phyloP scores from a whole-genome alignment of 2,797 vertebrate species.

The Decapterus maruadsi region DNA sequence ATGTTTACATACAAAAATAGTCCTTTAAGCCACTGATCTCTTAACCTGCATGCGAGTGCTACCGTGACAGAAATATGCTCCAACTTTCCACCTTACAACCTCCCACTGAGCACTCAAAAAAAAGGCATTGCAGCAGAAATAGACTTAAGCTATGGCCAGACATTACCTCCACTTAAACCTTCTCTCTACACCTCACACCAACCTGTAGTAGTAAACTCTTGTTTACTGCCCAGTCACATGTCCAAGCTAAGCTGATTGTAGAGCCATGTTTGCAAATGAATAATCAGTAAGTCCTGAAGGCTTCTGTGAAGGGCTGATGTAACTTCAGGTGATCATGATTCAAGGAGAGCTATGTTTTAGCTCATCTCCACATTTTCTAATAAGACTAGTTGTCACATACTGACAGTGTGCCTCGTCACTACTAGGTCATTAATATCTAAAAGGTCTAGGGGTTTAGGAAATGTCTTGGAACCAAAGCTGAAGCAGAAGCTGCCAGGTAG shows the following conservation, averaged over 20 bases:
- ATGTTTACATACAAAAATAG: constrained; percentile 40
- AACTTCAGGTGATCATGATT: background rate
- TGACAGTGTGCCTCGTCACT: background rate
- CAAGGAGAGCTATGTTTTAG: background rate
- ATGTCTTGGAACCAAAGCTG: background rate
- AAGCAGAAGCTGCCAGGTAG: background rate
- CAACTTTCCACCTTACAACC: constrained; percentile 18
- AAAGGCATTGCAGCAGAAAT: constrained; percentile 58
- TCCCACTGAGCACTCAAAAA: constrained; percentile 9
- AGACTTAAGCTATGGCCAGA: constrained; percentile 66
- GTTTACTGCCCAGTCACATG: constrained; percentile 55
- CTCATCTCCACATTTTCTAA: background rate
- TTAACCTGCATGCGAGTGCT: constrained; percentile 7
- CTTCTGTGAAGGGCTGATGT: constrained; percentile 15
- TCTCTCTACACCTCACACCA: constrained; percentile 20
- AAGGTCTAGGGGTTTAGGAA: background rate
- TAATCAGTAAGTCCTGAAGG: constrained; percentile 10
- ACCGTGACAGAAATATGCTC: constrained; percentile 29
- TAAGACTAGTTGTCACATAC: background rate
- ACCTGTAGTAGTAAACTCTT: constrained; percentile 36
- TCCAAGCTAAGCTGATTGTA: constrained; percentile 58
- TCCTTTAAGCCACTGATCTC: constrained; percentile 30
- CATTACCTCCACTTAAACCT: constrained; percentile 45
- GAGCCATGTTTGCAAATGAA: constrained; percentile 55
- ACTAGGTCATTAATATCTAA: background rate